Base-by-base conservation (phyloP, 1,140 invertebrate genomes). In the Mesaphorura yosii region DNA sequence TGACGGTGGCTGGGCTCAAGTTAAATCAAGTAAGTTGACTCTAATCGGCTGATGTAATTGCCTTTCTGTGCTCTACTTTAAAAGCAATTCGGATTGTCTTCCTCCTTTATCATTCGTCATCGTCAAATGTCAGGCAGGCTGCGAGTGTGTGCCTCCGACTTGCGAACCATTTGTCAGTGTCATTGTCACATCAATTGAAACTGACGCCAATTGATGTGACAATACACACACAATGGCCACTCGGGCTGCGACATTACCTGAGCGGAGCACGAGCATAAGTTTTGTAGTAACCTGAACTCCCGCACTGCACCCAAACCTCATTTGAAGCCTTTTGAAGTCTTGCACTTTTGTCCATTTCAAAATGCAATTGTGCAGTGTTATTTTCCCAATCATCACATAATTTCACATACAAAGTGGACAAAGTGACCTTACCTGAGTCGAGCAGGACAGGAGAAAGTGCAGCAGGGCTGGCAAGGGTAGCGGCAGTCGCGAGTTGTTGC, bases 11-110 rank as follows among this genome's bases (percentile, higher is more conserved):
- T 38, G 59, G 59, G 17, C 55, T 61, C 20, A 57, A 57, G 40
- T 47, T 61, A 10, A 57, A 61, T 37, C 51, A 55, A 29, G 59
- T 61, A 55, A 61, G 55, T 61, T 34, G 10, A 41, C 19, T 20
- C 17, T 41, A 7, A 10, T 34, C n/a, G n/a, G n/a, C n/a, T n/a
- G n/a, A n/a, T n/a, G n/a, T n/a, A n/a, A n/a, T n/a, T n/a, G n/a
- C n/a, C n/a, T n/a, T n/a, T n/a, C n/a, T n/a, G n/a, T n/a, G n/a
- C n/a, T n/a, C n/a, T n/a, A n/a, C n/a, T 34, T 34, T 34, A n/a
- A 10, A 10, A 10, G 31, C n/a, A 10, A 10, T 34, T n/a, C n/a
- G 31, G n/a, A 10, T 34, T 34, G 31, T 34, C 10, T 34, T 34
- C 10, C n/a, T 10, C n/a, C n/a, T 34, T 34, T n/a, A 10, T 34